A percentile compares a stretch with the other conserved stretches of the same genome.
These are phyloP conservation scores for Macheiramphus alcinus DNA, from an alignment of 2,113 vertebrate species.

Conservation along the genomic window DNA sequence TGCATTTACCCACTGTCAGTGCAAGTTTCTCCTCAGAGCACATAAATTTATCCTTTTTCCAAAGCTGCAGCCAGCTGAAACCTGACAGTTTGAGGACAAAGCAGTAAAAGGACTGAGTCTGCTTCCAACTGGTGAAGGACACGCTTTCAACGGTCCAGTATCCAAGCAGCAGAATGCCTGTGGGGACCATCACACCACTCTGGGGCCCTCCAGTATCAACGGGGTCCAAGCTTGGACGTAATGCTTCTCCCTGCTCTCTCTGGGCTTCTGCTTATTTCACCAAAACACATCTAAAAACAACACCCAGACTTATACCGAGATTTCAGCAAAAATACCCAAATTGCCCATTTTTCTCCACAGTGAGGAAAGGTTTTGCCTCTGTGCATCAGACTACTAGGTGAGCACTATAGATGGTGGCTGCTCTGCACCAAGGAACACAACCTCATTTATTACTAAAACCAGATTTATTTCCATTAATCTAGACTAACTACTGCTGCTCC, in stretches of 20 bases:
- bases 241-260: not conserved
- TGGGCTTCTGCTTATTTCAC: not conserved
- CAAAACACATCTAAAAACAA: not conserved
- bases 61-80: slow-evolving; percentile 41
- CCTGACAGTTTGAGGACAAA: slow-evolving; percentile 57
- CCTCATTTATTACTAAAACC: not conserved
- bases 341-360: not conserved
- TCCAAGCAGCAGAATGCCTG: not conserved
- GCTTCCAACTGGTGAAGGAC: slow-evolving; percentile 27
- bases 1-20: not conserved
- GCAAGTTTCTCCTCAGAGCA: not conserved
- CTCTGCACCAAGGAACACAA: not conserved
- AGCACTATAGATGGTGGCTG: not conserved
- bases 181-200: not conserved
- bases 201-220: not conserved
- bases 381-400: not conserved
- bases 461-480: slow-evolving; percentile 14
- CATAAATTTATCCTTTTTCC: slow-evolving; percentile 38
- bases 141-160: accelerated
- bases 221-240: accelerated
- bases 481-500: not conserved
- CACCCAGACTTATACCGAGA: not conserved
- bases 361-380: not conserved
- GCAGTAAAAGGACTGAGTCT: not conserved
- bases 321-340: not conserved